phyloP scores from a whole-genome alignment of 2,113 vertebrate species.

The Hiodon tergisus region DNA sequence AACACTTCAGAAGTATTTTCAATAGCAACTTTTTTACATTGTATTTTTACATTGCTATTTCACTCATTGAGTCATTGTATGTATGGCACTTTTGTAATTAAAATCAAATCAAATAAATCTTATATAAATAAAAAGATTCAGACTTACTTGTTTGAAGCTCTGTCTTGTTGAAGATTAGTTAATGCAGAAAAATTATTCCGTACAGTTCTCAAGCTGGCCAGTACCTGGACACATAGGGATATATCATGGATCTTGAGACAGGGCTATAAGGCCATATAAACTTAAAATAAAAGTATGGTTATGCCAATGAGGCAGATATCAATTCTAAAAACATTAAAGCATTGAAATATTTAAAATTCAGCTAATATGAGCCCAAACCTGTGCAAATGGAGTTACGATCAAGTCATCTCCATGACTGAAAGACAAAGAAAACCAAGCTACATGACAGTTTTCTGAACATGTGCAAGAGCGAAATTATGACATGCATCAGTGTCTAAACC shows the following conservation, averaged over 20 bases:
- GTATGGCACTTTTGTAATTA: not conserved
- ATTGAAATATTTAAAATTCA: no score
- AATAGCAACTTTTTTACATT: no score
- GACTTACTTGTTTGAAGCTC: conserved; percentile 90
- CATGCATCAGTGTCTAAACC: no score
- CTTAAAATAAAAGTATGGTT: not conserved
- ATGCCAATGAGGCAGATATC: no score
- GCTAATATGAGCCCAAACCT: conserved; percentile 68
- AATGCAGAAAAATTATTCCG: conserved; percentile 97
- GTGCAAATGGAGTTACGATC: conserved; percentile 99
- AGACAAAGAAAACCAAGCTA: conserved; percentile 37
- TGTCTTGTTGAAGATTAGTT: conserved; percentile 93
- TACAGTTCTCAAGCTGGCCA: conserved; percentile 95
- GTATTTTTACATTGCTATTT: no score
- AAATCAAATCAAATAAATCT: not conserved
- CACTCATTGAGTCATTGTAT: not conserved
- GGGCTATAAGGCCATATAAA: not conserved
- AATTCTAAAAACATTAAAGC: no score
- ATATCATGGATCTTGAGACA: not conserved
- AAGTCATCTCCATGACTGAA: conserved; percentile 97
- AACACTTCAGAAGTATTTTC: no score
- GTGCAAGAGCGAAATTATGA: no score
- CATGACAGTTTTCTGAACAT: no score
- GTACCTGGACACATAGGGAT: conserved; percentile 65
- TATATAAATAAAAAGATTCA: not conserved